A percentile compares a stretch with the other conserved stretches of the same genome.
phyloP scores from a whole-genome alignment of 2,113 vertebrate genomes.

The Zootoca vivipara region DNA sequence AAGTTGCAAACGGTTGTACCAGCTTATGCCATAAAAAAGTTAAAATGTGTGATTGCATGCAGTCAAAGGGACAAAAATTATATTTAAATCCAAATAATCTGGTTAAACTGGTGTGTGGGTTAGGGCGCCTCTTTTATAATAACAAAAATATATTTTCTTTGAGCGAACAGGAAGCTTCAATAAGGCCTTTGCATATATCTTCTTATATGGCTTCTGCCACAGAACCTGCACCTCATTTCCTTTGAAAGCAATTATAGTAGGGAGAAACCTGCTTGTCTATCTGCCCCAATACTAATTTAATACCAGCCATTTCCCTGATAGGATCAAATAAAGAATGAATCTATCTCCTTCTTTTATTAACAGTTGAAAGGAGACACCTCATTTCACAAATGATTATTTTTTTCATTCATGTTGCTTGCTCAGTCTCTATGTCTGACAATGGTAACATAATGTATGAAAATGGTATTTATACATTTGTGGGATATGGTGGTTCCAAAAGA shows the following conservation, averaged over 20 bases:
- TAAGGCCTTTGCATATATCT: not conserved
- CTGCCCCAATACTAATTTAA: slow-evolving; percentile 34
- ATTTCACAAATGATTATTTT: slow-evolving; percentile 39
- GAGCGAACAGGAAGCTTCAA: not conserved
- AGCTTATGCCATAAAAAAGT: not conserved
- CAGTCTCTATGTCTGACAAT: slow-evolving; percentile 26
- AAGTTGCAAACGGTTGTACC: not conserved
- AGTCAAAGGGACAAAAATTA: not conserved
- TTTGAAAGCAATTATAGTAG: slow-evolving; percentile 28
- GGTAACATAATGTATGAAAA: slow-evolving; percentile 34
- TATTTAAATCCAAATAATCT: not conserved
- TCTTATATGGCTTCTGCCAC: slow-evolving; percentile 17
- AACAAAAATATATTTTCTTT: not conserved
- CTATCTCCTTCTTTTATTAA: slow-evolving; percentile 35
- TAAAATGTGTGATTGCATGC: not conserved
- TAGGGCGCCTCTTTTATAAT: not conserved
- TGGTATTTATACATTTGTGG: slow-evolving; percentile 36
- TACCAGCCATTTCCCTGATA: slow-evolving; percentile 33
- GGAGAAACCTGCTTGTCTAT: slow-evolving; percentile 10
- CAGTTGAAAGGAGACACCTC: slow-evolving; percentile 38
- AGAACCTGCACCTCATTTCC: slow-evolving; percentile 26
- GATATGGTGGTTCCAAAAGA: slow-evolving; percentile 10
- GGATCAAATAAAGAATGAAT: slow-evolving; percentile 7
- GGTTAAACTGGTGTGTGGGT: not conserved
- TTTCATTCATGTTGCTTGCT: slow-evolving; percentile 28